These are phyloP conservation scores for Drosophila differens DNA, from an alignment of 2,888 invertebrate genomes.

Conservation along the genomic window DNA sequence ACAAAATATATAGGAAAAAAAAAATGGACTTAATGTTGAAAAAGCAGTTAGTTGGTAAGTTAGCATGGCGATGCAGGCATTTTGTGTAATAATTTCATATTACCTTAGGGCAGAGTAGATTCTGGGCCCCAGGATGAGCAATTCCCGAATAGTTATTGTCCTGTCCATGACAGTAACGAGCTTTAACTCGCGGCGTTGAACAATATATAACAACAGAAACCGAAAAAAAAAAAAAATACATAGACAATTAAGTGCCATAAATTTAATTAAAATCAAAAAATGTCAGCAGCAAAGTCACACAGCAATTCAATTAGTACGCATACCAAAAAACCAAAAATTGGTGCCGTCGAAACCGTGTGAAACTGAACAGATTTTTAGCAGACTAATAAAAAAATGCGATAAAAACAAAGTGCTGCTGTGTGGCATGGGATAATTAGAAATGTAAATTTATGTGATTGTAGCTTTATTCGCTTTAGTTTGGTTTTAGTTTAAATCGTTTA, in stretches of 20 bases:
- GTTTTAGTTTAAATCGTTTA: background rate
- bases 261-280: constrained; percentile 75
- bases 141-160: background rate
- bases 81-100: constrained; percentile 59
- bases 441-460: constrained; percentile 5
- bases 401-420: background rate
- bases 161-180: constrained; percentile 48
- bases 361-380: constrained; percentile 25
- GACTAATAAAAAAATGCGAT: background rate
- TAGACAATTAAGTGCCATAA: constrained; percentile 46
- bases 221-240: constrained; percentile 10
- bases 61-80: constrained; percentile 14
- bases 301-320: constrained; percentile 70
- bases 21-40: constrained; percentile 21
- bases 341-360: constrained; percentile 40
- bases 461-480: background rate
- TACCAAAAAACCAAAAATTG: constrained; percentile 26
- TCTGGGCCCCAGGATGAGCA: constrained; percentile 28
- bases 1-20: constrained; percentile 15
- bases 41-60: constrained; percentile 32
- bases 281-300: constrained; percentile 64
- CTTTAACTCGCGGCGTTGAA: constrained; percentile 38
- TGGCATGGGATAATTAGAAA: constrained; percentile 9
- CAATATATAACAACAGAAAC: constrained; percentile 40
- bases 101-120: constrained; percentile 22